Percentiles rank a stretch among this genome's conserved stretches.
Evolutionary conservation across 2,888 invertebrate species (phyloP).

Genomic region (Myopa tessellatipennis): DNA sequence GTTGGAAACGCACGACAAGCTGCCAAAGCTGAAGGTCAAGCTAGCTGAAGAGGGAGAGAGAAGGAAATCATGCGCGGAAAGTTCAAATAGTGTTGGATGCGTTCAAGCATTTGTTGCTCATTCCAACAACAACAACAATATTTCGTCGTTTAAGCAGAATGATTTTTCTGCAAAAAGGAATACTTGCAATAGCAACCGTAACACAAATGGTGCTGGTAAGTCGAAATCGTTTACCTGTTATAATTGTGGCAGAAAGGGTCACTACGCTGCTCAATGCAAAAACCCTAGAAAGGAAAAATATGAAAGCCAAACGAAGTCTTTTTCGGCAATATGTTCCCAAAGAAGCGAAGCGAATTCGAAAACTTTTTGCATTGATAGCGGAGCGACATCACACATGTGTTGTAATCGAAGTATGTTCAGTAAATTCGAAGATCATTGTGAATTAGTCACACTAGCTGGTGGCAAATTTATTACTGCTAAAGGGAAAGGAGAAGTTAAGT

Average conservation of each 20-base stretch:
- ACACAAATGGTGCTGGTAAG: slow-evolving; percentile 1
- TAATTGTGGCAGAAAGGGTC: slow-evolving; percentile 30
- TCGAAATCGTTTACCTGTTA: slow-evolving; percentile 23
- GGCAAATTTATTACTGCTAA: too few species aligned
- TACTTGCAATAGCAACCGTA: neutral
- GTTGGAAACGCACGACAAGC: slow-evolving; percentile 35
- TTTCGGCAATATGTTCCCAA: neutral
- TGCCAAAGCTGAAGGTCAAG: slow-evolving; percentile 36
- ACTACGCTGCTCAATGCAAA: slow-evolving; percentile 29
- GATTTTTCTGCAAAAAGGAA: neutral
- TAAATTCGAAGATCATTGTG: too few species aligned
- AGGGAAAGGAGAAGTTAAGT: too few species aligned
- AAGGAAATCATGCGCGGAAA: neutral
- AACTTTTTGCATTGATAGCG: too few species aligned
- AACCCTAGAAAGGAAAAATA: neutral
- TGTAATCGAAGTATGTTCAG: too few species aligned
- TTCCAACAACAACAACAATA: neutral
- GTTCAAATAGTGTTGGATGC: slow-evolving; percentile 11
- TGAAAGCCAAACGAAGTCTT: slow-evolving; percentile 16
- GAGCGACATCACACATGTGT: too few species aligned
- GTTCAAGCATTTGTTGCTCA: slow-evolving; percentile 34
- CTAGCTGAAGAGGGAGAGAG: slow-evolving; percentile 36
- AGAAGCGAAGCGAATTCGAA: slow-evolving; percentile 12
- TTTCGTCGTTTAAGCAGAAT: neutral
- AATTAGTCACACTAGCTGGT: too few species aligned